Conservation (phyloP, 2,888 invertebrate species). For the Hydrotaea diabolus region DNA sequence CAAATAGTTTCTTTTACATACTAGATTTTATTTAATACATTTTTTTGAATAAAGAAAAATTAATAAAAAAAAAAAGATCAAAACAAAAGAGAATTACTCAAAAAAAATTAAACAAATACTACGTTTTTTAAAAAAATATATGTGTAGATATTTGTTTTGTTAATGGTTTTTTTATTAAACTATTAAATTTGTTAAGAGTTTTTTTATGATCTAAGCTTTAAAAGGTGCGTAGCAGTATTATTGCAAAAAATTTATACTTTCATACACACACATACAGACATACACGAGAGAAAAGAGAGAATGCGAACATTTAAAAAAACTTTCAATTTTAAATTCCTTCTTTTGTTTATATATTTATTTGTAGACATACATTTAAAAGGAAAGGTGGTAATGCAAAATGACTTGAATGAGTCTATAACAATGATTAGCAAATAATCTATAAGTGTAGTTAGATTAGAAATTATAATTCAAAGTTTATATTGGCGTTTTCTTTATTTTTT, state of each 20-base stretch:
- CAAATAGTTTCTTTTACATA: neutral
- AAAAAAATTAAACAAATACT: constrained; percentile 5
- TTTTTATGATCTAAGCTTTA: constrained; percentile 31
- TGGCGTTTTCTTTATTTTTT: neutral
- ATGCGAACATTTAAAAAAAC: constrained; percentile 1
- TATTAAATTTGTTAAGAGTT: neutral
- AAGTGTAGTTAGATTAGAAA: too few species aligned
- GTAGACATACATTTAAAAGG: too few species aligned
- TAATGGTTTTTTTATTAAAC: neutral
- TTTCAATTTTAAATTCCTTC: too few species aligned
- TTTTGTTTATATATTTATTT: too few species aligned
- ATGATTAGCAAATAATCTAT: too few species aligned
- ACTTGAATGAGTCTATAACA: neutral
- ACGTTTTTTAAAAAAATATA: constrained; percentile 4
- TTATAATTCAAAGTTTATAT: neutral
- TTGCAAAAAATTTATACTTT: constrained; percentile 49
- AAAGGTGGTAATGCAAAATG: too few species aligned
- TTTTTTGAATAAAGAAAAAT: neutral
- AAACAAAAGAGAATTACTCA: neutral
- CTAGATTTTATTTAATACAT: neutral
- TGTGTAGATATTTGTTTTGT: neutral
- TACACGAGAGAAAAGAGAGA: neutral
- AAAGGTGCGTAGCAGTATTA: constrained; percentile 46
- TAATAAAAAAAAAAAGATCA: neutral
- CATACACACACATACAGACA: constrained; percentile 32